A percentile compares a stretch with the other conserved stretches of the same genome.
These are phyloP conservation scores for Phymastichus coffea DNA, from an alignment of 1,140 invertebrate species.

Conservation along the genomic window DNA sequence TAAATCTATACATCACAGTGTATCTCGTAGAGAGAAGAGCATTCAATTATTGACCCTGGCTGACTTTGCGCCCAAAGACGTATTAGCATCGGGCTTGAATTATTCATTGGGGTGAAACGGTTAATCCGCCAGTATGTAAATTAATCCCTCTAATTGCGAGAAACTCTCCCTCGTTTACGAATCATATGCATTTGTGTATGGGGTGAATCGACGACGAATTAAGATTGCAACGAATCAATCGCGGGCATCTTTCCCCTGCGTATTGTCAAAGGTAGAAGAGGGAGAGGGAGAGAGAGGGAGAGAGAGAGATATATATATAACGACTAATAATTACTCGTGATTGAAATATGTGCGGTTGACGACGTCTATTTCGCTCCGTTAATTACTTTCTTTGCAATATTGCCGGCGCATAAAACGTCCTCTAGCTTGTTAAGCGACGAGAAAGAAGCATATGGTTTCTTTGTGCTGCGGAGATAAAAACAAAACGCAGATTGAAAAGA, in stretches of 20 bases:
- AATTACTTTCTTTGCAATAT: no score
- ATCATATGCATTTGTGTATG: constrained; percentile 27
- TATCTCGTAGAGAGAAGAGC: not conserved
- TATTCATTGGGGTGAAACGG: constrained; percentile 21
- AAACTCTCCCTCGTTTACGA: constrained; percentile 13
- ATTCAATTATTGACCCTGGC: constrained; percentile 24
- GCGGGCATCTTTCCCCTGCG: not conserved
- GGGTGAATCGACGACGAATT: not conserved
- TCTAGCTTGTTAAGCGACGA: no score
- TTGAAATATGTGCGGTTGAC: no score
- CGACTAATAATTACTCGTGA: no score
- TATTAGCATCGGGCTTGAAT: constrained; percentile 28
- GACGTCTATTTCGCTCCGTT: no score
- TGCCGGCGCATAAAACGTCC: no score
- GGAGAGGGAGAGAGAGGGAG: not conserved
- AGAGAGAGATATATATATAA: no score
- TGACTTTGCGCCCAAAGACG: not conserved
- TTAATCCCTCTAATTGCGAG: constrained; percentile 32
- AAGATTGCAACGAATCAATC: constrained; percentile 26
- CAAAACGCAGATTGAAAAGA: no score
- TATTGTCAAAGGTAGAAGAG: not conserved
- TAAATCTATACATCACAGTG: no score
- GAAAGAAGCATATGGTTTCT: no score
- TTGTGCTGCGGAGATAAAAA: no score
- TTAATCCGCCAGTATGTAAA: constrained; percentile 31